Conservation (phyloP, 1,140 invertebrate genomes). For the Bombus balteatus region DNA sequence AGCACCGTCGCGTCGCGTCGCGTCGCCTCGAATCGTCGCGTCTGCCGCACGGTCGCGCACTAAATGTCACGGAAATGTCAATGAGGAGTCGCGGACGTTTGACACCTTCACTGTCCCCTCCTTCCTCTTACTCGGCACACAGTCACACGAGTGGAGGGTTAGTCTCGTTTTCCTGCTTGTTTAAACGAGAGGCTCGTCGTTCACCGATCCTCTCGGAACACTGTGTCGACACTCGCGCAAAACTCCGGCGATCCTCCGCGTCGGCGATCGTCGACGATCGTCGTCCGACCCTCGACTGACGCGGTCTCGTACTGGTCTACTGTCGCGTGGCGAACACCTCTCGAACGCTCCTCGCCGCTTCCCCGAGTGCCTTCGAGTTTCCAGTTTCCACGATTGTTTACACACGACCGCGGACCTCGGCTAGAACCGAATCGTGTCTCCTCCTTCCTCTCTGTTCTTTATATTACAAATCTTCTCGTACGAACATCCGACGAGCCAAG, state of each 20-base stretch:
- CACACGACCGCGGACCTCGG: background rate
- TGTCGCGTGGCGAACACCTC: constrained; percentile 21
- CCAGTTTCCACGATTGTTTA: constrained; percentile 12
- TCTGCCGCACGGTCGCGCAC: constrained; percentile 45
- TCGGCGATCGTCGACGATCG: constrained; percentile 9
- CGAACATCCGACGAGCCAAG: background rate
- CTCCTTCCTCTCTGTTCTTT: background rate
- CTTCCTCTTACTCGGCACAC: background rate
- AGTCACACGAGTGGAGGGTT: background rate
- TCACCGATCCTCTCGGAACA: background rate
- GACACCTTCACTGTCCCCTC: constrained; percentile 70
- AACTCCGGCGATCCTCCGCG: background rate
- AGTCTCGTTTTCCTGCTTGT: background rate
- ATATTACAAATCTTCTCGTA: background rate
- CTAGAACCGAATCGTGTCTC: constrained; percentile 36
- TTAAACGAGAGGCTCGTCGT: background rate
- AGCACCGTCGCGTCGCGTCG: constrained; percentile 2
- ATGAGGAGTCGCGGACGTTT: constrained; percentile 66
- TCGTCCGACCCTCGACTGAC: constrained; percentile 13
- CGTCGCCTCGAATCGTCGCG: constrained; percentile 34
- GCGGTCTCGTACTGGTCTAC: background rate
- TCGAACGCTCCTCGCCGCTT: background rate
- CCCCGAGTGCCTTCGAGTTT: background rate
- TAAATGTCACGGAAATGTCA: constrained; percentile 76
- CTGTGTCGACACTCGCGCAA: constrained; percentile 36